Base-by-base conservation (phyloP, 2,888 invertebrate genomes). In the Abrostola tripartita region DNA sequence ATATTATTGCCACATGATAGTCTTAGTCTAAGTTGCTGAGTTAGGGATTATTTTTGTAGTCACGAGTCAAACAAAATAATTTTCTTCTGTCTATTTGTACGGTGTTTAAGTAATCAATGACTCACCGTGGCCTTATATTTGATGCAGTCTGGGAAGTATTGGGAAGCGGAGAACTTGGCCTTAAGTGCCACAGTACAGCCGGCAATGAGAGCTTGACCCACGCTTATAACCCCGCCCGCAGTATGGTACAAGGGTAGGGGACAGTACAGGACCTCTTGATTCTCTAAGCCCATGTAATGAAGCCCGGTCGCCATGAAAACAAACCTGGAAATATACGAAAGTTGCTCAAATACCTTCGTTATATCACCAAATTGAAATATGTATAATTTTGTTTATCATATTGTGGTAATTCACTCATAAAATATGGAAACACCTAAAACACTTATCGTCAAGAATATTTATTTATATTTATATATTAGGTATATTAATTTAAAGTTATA, bases 231-330 rank as follows among this genome's bases (percentile, higher is more conserved):
- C 9, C 99, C 99, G 12, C 99, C 99, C 0, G 99, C 98, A 0
- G 99, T 98, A 89, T 99, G 99, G 90, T 99, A 99, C n/a, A 99
- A 94, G 0, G 99, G 99, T 76, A 99, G 95, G 0, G 98, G 97
- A 24, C 97, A 97, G 90, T 99, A 99, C 79, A 98, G 95, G 42
- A 97, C 95, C 88, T 99, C 99, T 6, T 95, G 92, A 0, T 89
- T 82, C 10, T 90, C 95, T 58, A 98, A 95, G 0, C 95, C 95
- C 71, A 96, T 95, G 78, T 97, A 90, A 85, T 95, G 96, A 63
- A 97, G 96, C 12, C 96, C 98, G 12, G 96, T 95, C 1, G 96
- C 95, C 82, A 98, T 97, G 84, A 98, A 98, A 68, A 97, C 95
- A 84, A 96, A 97, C 82, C 98, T 98, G 88, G 40, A 77, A 71